Evolutionary conservation across 2,797 vertebrate genomes (phyloP).

Genomic region (Loris lydekkerianus): DNA sequence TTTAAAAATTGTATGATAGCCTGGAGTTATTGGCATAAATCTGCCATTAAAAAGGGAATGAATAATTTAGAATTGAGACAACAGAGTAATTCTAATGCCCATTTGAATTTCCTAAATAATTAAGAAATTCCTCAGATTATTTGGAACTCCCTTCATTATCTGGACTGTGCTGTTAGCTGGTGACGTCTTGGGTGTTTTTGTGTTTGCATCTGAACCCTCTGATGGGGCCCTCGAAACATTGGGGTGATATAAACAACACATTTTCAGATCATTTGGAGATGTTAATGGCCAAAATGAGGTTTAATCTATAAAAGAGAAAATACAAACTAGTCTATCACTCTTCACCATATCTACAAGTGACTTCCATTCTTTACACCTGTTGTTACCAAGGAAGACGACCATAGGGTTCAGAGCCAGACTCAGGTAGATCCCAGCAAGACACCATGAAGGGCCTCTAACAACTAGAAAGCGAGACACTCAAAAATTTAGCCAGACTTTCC

Average conservation of each 20-base stretch:
- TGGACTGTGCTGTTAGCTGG: background rate
- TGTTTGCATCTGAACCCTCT: background rate
- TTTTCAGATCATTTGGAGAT: background rate
- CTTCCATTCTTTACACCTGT: rapidly evolving
- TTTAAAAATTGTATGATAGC: background rate
- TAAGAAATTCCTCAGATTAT: constrained; percentile 82
- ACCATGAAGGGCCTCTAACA: background rate
- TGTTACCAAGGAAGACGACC: rapidly evolving
- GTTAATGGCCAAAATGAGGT: background rate
- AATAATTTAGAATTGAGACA: constrained; percentile 84
- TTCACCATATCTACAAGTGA: background rate
- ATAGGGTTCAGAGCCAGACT: background rate
- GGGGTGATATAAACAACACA: background rate
- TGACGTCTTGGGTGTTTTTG: background rate
- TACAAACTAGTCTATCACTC: background rate
- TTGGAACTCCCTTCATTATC: constrained; percentile 65
- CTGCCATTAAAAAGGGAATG: constrained; percentile 69
- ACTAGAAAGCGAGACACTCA: too few relatives aligned
- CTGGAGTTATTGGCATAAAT: constrained; percentile 58
- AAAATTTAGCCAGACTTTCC: background rate
- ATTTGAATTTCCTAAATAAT: constrained; percentile 83
- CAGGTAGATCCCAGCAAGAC: too few relatives aligned
- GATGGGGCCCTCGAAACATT: background rate
- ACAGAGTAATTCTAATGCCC: constrained; percentile 59
- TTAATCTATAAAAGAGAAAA: background rate